phyloP scores from a whole-genome alignment of 2,113 vertebrate genomes.

The Salvelinus sp. region DNA sequence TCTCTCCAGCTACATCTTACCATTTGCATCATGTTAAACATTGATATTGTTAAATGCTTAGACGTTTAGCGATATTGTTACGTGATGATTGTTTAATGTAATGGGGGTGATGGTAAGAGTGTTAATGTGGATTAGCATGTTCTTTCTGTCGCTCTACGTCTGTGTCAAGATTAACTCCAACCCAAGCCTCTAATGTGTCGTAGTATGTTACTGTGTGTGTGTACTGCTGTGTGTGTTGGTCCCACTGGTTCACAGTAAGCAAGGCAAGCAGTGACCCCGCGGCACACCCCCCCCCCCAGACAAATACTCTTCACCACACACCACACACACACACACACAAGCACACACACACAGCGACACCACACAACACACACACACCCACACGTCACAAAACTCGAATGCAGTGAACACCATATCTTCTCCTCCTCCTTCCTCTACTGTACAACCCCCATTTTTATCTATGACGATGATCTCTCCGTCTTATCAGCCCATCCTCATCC shows the following conservation, averaged over 20 bases:
- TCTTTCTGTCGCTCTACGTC: not conserved
- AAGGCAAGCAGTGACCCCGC: conserved; percentile 66
- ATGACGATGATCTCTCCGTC: conserved; percentile 56
- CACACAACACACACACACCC: no score
- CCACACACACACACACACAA: no score
- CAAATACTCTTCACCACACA: conserved; percentile 7
- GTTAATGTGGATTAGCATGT: not conserved
- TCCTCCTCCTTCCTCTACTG: conserved; percentile 57
- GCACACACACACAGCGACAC: no score
- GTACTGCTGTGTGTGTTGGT: conserved; percentile 49
- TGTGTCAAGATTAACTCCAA: not conserved
- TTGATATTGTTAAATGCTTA: no score
- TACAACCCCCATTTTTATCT: conserved; percentile 64
- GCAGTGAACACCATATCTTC: conserved; percentile 59
- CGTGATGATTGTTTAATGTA: no score
- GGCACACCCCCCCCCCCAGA: conserved; percentile 58
- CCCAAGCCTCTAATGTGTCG: not conserved
- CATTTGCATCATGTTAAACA: no score
- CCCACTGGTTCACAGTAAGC: conserved; percentile 38
- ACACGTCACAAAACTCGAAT: no score
- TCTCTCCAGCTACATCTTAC: not conserved
- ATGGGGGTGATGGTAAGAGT: not conserved
- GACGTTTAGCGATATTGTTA: no score
- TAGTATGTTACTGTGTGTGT: not conserved
- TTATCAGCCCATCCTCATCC: conserved; percentile 65